Conservation (phyloP, 2,888 invertebrate species). For the Chironomus riparius region DNA sequence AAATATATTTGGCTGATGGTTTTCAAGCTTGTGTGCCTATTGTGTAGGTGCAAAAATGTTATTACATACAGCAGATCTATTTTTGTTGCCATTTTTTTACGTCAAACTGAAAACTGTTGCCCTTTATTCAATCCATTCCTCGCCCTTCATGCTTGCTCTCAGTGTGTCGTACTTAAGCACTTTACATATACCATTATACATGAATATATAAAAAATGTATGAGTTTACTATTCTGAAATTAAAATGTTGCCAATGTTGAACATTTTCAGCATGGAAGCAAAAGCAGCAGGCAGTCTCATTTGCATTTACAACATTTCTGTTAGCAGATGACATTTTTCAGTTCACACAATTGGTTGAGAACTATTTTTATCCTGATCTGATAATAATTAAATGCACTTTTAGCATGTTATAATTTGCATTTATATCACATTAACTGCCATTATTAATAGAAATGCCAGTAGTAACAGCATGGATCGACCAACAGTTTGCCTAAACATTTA, state of each 20-base stretch:
- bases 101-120: too few species aligned
- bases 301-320: not conserved
- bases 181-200: too few species aligned
- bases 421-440: not conserved
- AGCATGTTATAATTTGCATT: not conserved
- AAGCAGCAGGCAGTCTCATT: not conserved
- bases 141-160: too few species aligned
- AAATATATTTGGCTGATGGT: too few species aligned
- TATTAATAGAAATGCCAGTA: not conserved
- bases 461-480: not conserved
- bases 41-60: too few species aligned
- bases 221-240: not conserved
- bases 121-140: too few species aligned
- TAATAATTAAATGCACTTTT: slow-evolving; percentile 6
- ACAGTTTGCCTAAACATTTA: too few species aligned
- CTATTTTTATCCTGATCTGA: slow-evolving; percentile 1
- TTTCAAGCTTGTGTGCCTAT: not conserved
- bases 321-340: slow-evolving; percentile 5
- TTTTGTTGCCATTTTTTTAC: too few species aligned
- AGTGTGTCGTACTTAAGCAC: too few species aligned
- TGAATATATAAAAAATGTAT: too few species aligned
- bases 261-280: not conserved
- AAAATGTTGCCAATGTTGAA: not conserved
- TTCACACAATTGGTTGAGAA: not conserved
- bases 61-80: too few species aligned